A percentile compares a stretch with the other conserved stretches of the same genome.
phyloP scores from a whole-genome alignment of 2,888 invertebrate species.

The Spilarctia lutea region DNA sequence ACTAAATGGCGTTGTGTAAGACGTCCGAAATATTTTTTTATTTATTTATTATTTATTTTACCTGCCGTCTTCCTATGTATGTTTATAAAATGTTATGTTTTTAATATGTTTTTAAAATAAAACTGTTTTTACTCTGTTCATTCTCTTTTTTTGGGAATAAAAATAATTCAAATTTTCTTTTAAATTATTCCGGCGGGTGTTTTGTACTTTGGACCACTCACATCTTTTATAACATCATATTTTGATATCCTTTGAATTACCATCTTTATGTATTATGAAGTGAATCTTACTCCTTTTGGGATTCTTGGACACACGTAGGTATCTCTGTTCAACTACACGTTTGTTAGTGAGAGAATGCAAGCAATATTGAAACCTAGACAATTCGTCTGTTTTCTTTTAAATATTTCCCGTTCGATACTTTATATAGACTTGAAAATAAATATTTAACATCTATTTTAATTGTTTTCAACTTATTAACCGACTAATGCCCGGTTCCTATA shows the following conservation, averaged over 20 bases:
- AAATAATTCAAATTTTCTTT: not conserved
- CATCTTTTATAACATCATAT: constrained; percentile 70
- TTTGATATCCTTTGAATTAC: constrained; percentile 73
- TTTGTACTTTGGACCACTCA: constrained; percentile 34
- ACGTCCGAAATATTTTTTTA: too few species aligned
- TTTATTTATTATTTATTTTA: too few species aligned
- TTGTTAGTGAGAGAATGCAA: not conserved
- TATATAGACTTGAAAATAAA: not conserved
- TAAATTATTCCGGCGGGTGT: too few species aligned
- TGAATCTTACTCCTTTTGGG: constrained; percentile 64
- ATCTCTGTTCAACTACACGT: not conserved
- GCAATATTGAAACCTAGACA: not conserved
- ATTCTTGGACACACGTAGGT: not conserved
- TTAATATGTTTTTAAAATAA: too few species aligned
- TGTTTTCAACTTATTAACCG: too few species aligned
- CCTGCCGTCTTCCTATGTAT: not conserved
- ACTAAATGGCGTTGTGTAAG: too few species aligned
- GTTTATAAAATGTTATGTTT: too few species aligned
- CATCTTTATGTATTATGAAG: constrained; percentile 71
- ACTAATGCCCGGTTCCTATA: too few species aligned
- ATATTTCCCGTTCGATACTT: not conserved
- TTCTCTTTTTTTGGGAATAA: not conserved
- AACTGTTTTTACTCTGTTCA: not conserved
- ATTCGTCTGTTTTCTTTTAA: not conserved
- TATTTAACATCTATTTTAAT: too few species aligned